phyloP scores from a whole-genome alignment of 2,797 vertebrate species.

The Molothrus aeneus region DNA sequence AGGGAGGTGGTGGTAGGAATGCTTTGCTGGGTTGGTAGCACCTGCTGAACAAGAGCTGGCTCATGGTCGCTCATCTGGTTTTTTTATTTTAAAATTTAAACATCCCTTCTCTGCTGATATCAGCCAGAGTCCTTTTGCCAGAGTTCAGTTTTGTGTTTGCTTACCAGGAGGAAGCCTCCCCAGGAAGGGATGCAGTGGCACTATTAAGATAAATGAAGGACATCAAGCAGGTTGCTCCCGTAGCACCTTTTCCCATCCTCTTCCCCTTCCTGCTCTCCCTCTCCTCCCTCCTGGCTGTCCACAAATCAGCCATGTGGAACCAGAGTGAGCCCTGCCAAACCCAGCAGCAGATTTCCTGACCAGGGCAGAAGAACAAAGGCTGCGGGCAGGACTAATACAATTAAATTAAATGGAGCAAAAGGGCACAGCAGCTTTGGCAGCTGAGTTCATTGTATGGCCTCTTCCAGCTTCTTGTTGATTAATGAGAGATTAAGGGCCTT shows the following conservation, averaged over 20 bases:
- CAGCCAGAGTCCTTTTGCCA: not conserved
- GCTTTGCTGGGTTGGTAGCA: not conserved
- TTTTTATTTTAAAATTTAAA: not conserved
- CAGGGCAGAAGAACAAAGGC: not conserved
- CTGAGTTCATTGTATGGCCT: not conserved
- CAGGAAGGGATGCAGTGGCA: not conserved
- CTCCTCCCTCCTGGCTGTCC: not conserved
- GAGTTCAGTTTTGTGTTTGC: not conserved
- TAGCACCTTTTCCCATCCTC: not conserved
- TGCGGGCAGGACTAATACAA: not conserved
- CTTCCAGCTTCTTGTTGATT: constrained; percentile 12
- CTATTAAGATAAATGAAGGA: not conserved
- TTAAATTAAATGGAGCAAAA: constrained; percentile 55
- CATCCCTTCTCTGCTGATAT: not conserved
- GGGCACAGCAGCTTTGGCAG: constrained; percentile 10
- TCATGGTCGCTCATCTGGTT: accelerated
- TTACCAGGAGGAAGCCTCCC: not conserved
- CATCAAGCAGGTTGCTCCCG: not conserved
- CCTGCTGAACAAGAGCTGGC: not conserved
- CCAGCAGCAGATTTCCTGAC: constrained; percentile 53
- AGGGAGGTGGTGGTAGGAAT: not conserved
- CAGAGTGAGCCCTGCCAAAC: constrained; percentile 5
- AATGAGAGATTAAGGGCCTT: constrained; percentile 8
- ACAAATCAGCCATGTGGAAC: constrained; percentile 5
- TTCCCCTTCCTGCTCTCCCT: constrained; percentile 18